phyloP scores from a whole-genome alignment of 2,113 vertebrate genomes.

The Leucosticte australis region DNA sequence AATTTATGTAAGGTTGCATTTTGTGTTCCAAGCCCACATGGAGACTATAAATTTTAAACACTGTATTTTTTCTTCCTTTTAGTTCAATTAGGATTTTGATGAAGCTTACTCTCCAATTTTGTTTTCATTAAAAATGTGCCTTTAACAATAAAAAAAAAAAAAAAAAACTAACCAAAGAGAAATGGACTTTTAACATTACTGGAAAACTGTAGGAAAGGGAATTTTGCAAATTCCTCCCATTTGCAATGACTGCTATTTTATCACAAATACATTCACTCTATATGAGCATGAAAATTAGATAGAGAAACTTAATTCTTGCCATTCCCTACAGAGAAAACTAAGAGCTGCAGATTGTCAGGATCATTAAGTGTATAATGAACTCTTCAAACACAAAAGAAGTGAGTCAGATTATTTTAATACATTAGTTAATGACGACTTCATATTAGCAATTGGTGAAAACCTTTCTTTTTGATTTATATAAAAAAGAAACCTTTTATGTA shows the following conservation, averaged over 20 bases:
- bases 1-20: background rate
- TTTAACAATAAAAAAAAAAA: background rate
- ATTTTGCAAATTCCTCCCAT: background rate
- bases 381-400: constrained; percentile 63
- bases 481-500: background rate
- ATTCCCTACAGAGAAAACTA: constrained; percentile 58
- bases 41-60: background rate
- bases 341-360: constrained; percentile 51
- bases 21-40: background rate
- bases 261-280: constrained; percentile 36
- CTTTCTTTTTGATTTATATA: background rate
- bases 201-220: background rate
- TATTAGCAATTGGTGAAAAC: constrained; percentile 41
- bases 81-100: background rate
- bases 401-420: constrained; percentile 66
- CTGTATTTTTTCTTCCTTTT: background rate
- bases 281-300: constrained; percentile 53
- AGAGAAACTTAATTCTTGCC: constrained; percentile 45
- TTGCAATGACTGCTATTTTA: background rate
- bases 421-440: constrained; percentile 63
- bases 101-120: background rate
- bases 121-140: background rate
- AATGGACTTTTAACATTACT: background rate
- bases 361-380: constrained; percentile 72
- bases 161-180: background rate